Evolutionary conservation across 1,140 invertebrate species (phyloP), one percentile per base, ranked within the genome.

Genomic region (Colletes latitarsis): DNA sequence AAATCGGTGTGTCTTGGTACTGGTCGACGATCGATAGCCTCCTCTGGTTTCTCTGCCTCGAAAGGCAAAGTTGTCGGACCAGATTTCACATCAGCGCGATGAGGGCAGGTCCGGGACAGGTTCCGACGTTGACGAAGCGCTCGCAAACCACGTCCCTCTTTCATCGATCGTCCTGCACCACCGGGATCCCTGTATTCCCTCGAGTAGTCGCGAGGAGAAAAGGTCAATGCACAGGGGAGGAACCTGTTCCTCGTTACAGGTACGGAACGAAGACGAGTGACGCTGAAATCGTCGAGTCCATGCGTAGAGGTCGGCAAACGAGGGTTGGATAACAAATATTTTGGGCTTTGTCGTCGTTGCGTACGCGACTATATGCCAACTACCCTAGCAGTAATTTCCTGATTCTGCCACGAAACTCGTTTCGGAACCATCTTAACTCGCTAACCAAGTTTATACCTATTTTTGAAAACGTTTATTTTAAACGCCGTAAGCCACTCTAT

Each of bases 171-270:
- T 63, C 41, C 73, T 60, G 39, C 57, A 19, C 53, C 78, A 55
- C 39, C 57, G 43, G 66, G 80, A 81, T 41, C 66, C 60, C 55
- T 78, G 77, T 78, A 58, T 66, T 21, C 43, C 64, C 67, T 73
- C 63, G n/a, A 30, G 64, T 52, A 64, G 67, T 64, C n/a, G 39
- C 15, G 43, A 43, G 60, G 21, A 77, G 69, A 19, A 60, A 82
- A 82, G 66, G 63, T 69, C 53, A 55, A 49, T 78, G 63, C 30
- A 84, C 81, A 72, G 60, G 21, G 72, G 81, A 43, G 43, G 43
- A 84, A 84, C 82, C 74, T 82, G 82, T 84, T 83, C 71, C 71
- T 14, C 21, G 74, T 83, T 69, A 82, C 82, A 83, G 82, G 81
- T 82, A 84, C 55, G 70, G 41, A 43, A 69, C 19, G 19, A 60